Evolutionary conservation across 2,797 vertebrate species (phyloP).

Genomic region (Falco novaeseelandiae): DNA sequence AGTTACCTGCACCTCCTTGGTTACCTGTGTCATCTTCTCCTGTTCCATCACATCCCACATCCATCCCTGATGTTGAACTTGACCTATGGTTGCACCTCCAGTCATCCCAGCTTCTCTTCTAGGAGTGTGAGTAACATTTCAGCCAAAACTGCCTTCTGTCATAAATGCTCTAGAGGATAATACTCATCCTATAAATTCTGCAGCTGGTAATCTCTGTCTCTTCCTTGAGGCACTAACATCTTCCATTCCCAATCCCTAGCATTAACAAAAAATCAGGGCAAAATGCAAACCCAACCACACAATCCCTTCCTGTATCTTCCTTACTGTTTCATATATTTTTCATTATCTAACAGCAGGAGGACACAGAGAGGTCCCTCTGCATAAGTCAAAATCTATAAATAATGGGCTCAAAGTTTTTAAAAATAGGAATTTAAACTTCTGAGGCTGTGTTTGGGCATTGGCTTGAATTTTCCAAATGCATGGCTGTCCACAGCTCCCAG

Average conservation of each 20-base stretch:
- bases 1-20: neutral
- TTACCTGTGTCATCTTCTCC: neutral
- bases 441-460: neutral
- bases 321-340: neutral
- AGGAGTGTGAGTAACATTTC: neutral
- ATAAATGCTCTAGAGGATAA: neutral
- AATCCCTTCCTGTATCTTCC: neutral
- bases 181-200: neutral
- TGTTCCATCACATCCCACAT: neutral
- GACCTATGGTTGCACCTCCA: neutral
- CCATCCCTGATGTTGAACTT: neutral
- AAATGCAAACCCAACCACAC: neutral
- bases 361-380: neutral
- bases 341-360: neutral
- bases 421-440: neutral
- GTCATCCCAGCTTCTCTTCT: neutral
- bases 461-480: neutral
- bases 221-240: neutral
- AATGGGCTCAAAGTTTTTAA: neutral
- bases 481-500: neutral
- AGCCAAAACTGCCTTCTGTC: neutral
- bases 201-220: neutral
- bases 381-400: neutral
- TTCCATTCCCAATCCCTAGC: neutral
- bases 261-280: neutral